Evolutionary conservation across 2,113 vertebrate genomes (phyloP).

Genomic region (Ailurus styani): DNA sequence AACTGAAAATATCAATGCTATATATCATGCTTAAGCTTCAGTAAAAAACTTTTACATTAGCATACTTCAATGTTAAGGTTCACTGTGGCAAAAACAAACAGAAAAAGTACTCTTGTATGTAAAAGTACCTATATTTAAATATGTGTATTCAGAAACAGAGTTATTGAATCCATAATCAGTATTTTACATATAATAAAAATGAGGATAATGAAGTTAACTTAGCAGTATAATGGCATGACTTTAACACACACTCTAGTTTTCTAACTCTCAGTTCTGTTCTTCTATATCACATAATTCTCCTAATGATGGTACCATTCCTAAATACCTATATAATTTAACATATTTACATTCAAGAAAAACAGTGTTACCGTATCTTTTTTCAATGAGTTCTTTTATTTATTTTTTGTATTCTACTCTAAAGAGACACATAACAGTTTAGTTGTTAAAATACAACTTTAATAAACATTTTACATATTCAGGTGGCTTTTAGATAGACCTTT

Average conservation of each 20-base stretch:
- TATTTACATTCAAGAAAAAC: neutral
- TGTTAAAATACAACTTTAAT: neutral
- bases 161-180: neutral
- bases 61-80: neutral
- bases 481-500: neutral
- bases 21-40: neutral
- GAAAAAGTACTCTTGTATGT: neutral
- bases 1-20: neutral
- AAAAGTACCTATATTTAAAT: neutral
- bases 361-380: neutral
- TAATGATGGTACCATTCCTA: neutral
- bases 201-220: neutral
- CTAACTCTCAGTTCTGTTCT: neutral
- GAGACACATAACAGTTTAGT: neutral
- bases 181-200: neutral
- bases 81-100: neutral
- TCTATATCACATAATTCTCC: neutral
- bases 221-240: neutral
- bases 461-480: neutral
- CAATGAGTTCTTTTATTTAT: neutral
- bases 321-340: neutral
- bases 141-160: neutral
- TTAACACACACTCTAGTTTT: neutral
- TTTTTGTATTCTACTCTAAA: neutral
- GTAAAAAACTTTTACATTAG: neutral